Base-by-base conservation (phyloP, 1,140 invertebrate species). In the Pseudomyrmex cubaensis region DNA sequence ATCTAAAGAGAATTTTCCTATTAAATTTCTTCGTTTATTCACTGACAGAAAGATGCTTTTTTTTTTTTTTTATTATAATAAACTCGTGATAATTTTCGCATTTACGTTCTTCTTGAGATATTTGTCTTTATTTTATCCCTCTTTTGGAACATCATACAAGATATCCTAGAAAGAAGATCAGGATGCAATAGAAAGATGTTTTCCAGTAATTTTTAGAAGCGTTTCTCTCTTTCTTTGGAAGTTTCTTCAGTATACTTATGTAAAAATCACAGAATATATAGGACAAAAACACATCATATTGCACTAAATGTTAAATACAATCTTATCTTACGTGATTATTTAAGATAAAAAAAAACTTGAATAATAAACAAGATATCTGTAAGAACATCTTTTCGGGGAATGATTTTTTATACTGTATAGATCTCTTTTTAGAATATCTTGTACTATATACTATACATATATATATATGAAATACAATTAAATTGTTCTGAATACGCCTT, bases 391-490 rank as follows among this genome's bases (percentile, higher is more conserved):
- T 4, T 59, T 9, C 13, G 9, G 17, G 12, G 3, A 67, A 46
- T 56, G n/a, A 67, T n/a, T 61, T 59, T 5, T 17, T 69, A 59
- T 7, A 35, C 5, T 35, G 9, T 59, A 80, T 7, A 57, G 48
- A 50, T 59, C 46, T 59, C 46, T 59, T 80, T 80, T 80, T 70
- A 46, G 54, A 80, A 70, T 70, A 78, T 70, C 64, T 78, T 80
- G 54, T 70, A 80, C 59, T 59, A 1, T 59, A 57, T 70, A 80
- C 59, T 70, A 2, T 59, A 57, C 2, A 17, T 70, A 70, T 13
- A 35, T 7, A 7, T 35, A 35, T 52, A 12, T 54, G 15, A 44
- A 57, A 50, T 80, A 80, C 17, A 80, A 3, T 70, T 69, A 69
- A 70, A 22, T 67, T 35, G 35, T 35, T 78, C 46, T 59, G 4